These are phyloP conservation scores for Parapristionchus giblindavisi DNA, from an alignment of 2,888 invertebrate genomes.

Conservation along the genomic window DNA sequence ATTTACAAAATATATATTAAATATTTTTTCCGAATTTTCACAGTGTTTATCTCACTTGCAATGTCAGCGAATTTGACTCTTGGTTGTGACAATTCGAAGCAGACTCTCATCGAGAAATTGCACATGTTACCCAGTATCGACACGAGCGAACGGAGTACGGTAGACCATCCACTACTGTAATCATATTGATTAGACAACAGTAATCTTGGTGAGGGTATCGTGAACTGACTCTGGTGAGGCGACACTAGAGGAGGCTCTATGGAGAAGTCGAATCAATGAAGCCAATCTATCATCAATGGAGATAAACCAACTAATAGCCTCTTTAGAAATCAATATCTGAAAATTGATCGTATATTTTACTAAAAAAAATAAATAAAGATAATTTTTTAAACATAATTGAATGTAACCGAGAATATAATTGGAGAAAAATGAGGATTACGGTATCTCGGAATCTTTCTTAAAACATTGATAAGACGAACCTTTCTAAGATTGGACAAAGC, in stretches of 20 bases:
- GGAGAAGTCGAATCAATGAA: constrained; percentile 7
- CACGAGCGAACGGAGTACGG: constrained; percentile 37
- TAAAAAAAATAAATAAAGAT: neutral
- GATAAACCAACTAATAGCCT: constrained; percentile 3
- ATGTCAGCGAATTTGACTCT: neutral
- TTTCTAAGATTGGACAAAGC: constrained; percentile 22
- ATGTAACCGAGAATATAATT: too few relatives aligned
- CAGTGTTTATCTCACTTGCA: constrained; percentile 35
- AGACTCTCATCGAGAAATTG: constrained; percentile 45
- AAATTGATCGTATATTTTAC: neutral
- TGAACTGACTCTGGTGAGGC: constrained; percentile 22
- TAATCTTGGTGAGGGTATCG: neutral
- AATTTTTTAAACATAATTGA: neutral
- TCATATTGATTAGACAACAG: neutral
- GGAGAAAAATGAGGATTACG: neutral
- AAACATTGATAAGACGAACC: neutral
- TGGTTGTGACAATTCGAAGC: constrained; percentile 35
- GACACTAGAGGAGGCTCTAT: neutral
- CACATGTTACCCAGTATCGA: constrained; percentile 46
- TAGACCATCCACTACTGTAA: constrained; percentile 27
- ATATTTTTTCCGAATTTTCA: too few relatives aligned
- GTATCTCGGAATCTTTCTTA: neutral
- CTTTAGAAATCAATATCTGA: constrained; percentile 12
- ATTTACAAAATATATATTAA: too few relatives aligned
- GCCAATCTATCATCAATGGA: neutral